Base-by-base conservation (phyloP, 2,113 vertebrate genomes). In the Speoplatyrhinus poulsoni region DNA sequence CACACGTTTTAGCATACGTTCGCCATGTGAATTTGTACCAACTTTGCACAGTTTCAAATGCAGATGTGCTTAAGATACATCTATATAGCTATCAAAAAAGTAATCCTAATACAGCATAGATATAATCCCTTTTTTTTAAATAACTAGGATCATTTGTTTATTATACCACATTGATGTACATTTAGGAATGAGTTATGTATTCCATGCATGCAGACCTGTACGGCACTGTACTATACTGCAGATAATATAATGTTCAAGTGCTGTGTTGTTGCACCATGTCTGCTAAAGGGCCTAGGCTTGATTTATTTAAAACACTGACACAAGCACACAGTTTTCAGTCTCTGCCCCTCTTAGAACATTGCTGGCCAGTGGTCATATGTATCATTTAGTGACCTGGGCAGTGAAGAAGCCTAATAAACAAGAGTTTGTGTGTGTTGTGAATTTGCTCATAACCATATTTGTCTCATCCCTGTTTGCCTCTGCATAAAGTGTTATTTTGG, bases 161-260 rank as follows among this genome's bases (percentile, higher is more conserved):
- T 78, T 63, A 78, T 61, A 63, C 79, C 75, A 88, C 72, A 66
- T 1, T 79, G 59, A 84, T 78, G 69, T 53, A 88, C 80, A 79
- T 83, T 67, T 79, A 79, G 49, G 62, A 81, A 88, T 90, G 85
- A 86, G 75, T 69, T 69, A 82, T 82, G 84, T 74, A 74, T 86
- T 80, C 84, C 80, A 69, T 55, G 77, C 88, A 89, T 82, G 79
- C 85, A 87, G 77, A 85, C 78, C 75, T 84, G 68, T 76, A 79
- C 52, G 75, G 55, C 76, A 70, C 76, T 19, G 17, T 12, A 60
- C 57, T 60, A 47, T 78, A 33, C 54, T 26, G 36, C 60, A 64
- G 65, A 32, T 41, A 65, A 5, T 61, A 69, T 64, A 58, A 72
- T 74, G 70, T 80, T 77, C 41, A 56, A 79, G 73, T 77, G 77